These are phyloP conservation scores for Hyperopisus bebe DNA, from an alignment of 2,113 vertebrate genomes.

Conservation along the genomic window DNA sequence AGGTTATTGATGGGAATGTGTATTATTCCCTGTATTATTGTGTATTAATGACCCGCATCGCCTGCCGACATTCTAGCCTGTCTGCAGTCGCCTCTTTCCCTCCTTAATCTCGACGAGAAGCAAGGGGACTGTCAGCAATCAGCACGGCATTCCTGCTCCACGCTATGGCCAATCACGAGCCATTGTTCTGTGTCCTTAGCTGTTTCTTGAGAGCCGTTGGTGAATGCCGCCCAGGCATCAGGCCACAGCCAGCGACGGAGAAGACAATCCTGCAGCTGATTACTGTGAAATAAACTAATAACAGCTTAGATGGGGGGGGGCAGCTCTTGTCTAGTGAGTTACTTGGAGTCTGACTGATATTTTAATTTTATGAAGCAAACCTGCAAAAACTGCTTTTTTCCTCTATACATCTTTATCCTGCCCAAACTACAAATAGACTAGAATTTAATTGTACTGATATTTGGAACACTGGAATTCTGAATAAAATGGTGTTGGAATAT, in stretches of 20 bases:
- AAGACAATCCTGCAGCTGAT: neutral
- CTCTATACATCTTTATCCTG: neutral
- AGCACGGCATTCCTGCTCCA: neutral
- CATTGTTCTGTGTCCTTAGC: neutral
- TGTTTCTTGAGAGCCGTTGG: neutral
- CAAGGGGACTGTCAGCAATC: slow-evolving; percentile 30
- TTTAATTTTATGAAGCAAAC: slow-evolving; percentile 1
- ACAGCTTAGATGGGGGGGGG: neutral
- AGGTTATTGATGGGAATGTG: slow-evolving; percentile 58
- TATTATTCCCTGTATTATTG: slow-evolving; percentile 47
- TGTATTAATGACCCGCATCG: slow-evolving; percentile 53
- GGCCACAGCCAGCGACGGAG: neutral
- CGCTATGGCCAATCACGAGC: neutral
- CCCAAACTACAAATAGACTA: neutral
- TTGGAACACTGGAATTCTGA: neutral
- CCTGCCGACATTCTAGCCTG: slow-evolving; percentile 52
- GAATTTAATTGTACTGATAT: neutral
- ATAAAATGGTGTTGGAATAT: neutral
- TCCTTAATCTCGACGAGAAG: slow-evolving; percentile 55
- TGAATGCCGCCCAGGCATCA: neutral
- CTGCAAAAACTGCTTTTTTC: neutral
- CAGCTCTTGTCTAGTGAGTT: neutral
- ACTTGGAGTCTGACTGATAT: neutral
- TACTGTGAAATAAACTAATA: neutral
- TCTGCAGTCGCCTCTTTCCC: slow-evolving; percentile 56